Evolutionary conservation across 2,888 invertebrate genomes (phyloP), one percentile per base, ranked within the genome.

Genomic region (Dusona sp.): DNA sequence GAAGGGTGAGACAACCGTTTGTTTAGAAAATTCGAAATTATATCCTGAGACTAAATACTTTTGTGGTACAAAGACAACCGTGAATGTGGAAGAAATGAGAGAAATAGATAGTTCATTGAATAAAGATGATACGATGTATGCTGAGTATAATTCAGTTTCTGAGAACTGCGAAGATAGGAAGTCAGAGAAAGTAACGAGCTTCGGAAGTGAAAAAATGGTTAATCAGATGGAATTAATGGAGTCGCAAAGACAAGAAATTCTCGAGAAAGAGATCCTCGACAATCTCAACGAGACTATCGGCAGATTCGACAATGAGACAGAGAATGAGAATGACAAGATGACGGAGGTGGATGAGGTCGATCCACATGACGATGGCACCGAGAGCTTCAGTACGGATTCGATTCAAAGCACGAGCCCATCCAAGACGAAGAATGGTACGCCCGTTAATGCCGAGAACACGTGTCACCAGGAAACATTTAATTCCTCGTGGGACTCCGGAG

Each of bases 401-500:
- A 90, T 92, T 73, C 90, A 91, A 73, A 91, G 90, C 82, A 88
- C 86, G 42, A 90, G 89, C 75, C 90, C 91, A 33, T 48, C 87
- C 25, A 90, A 88, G 65, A 42, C 84, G 61, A 84, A 84, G 74
- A 83, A 73, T 75, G 67, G 68, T 73, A 74, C 65, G 83, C 77
- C 61, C 36, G 81, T 74, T 78, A 73, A 65, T 81, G 65, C 78
- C 68, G 86, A 87, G 85, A 87, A 86, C 85, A 85, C 86, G 86
- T 85, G 89, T 87, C 84, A 87, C 77, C 88, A 79, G 78, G 91
- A 91, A 89, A 91, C 91, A 75, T 92, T 93, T 87, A 93, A 93
- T 90, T 93, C 93, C 90, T 93, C 93, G 11, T 93, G 93, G 91
- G 94, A 94, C 81, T 94, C 94, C 9, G 93, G 94, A 91, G 95